A percentile compares a stretch with the other conserved stretches of the same genome.
phyloP scores from a whole-genome alignment of 2,888 invertebrate genomes.

The Cordylochernes scorpioides region DNA sequence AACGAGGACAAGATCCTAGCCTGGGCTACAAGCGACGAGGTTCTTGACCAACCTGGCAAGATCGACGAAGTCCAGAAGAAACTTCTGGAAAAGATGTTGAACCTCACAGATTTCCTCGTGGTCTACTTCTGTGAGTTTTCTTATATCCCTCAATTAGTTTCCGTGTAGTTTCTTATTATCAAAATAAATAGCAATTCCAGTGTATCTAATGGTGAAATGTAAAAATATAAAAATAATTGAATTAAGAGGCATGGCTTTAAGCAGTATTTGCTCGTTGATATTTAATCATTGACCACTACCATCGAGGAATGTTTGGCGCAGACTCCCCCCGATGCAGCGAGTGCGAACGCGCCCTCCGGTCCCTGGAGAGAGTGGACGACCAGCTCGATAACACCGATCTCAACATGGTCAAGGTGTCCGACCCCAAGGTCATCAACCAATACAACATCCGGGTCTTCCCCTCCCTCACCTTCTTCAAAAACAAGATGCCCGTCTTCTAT shows the following conservation, averaged over 20 bases:
- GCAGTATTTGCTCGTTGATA: too few species aligned
- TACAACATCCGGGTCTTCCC: slow-evolving; percentile 56
- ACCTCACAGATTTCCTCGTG: slow-evolving; percentile 61
- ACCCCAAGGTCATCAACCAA: slow-evolving; percentile 57
- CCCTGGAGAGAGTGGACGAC: slow-evolving; percentile 71
- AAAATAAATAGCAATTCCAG: too few species aligned
- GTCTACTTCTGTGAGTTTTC: slow-evolving; percentile 72
- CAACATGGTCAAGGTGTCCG: slow-evolving; percentile 70
- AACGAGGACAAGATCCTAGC: slow-evolving; percentile 72
- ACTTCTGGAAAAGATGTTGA: slow-evolving; percentile 66
- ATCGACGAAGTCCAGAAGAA: slow-evolving; percentile 71
- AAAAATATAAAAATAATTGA: too few species aligned
- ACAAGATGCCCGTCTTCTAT: slow-evolving; percentile 49
- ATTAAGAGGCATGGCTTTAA: too few species aligned
- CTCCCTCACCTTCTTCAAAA: slow-evolving; percentile 35
- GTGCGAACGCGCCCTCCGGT: slow-evolving; percentile 57
- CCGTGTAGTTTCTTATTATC: too few species aligned
- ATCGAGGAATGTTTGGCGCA: too few species aligned
- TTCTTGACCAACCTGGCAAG: slow-evolving; percentile 63
- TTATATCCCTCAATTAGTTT: too few species aligned
- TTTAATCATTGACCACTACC: too few species aligned
- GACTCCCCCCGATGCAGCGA: slow-evolving; percentile 57
- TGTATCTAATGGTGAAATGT: too few species aligned
- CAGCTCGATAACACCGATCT: slow-evolving; percentile 73
- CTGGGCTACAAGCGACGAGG: slow-evolving; percentile 71